A percentile compares a stretch with the other conserved stretches of the same genome.
These are phyloP conservation scores for Ailurus styani DNA, from an alignment of 2,113 vertebrate species.

Conservation along the genomic window DNA sequence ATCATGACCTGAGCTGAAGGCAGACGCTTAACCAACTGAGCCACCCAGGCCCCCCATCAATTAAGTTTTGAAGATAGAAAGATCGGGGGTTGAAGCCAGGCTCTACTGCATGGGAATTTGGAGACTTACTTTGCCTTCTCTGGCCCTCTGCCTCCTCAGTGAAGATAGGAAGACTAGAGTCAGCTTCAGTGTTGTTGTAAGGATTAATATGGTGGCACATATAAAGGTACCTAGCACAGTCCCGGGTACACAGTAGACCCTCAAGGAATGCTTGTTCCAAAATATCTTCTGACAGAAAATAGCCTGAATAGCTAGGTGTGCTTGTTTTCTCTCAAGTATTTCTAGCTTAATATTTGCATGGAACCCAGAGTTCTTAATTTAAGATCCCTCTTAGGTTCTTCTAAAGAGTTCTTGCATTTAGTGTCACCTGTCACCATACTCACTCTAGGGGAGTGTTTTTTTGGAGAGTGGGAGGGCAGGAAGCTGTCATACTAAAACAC, in stretches of 20 bases:
- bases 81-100: not conserved
- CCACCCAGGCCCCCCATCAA: no score
- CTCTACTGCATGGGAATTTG: not conserved
- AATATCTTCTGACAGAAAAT: not conserved
- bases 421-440: not conserved
- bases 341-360: not conserved
- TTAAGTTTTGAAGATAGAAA: not conserved
- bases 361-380: not conserved
- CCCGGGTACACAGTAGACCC: not conserved
- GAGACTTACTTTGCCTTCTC: not conserved
- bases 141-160: not conserved
- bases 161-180: not conserved
- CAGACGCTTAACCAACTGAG: no score
- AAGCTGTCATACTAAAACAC: not conserved
- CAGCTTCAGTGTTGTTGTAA: not conserved
- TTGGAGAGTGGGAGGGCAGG: not conserved
- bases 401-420: not conserved
- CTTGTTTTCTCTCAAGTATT: not conserved
- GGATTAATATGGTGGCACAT: not conserved
- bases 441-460: not conserved
- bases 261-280: not conserved
- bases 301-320: not conserved
- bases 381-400: not conserved
- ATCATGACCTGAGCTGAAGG: no score
- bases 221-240: not conserved